Evolutionary conservation across 92 coral and sea anemone species (phyloP).

Genomic region (Palythoa caribaeorum): DNA sequence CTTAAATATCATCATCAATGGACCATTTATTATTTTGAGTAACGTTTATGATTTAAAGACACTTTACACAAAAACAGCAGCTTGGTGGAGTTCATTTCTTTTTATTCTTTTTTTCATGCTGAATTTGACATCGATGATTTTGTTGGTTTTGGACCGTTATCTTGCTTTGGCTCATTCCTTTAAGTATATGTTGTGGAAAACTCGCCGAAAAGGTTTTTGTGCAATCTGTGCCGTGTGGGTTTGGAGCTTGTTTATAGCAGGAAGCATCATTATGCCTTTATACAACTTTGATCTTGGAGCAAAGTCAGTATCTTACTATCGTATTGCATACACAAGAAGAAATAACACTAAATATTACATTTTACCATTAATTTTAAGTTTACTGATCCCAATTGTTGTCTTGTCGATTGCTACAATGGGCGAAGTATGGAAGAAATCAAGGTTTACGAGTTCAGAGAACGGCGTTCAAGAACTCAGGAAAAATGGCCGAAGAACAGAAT

Average conservation of each 20-base stretch:
- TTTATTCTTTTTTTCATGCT: not conserved
- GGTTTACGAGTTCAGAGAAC: not conserved
- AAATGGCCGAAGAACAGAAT: not conserved
- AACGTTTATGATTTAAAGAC: not conserved
- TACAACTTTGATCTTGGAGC: not conserved
- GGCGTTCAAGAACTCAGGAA: not conserved
- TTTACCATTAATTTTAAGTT: not conserved
- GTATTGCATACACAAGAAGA: not conserved
- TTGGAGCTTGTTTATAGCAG: not conserved
- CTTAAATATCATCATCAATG: not conserved
- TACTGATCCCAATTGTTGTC: not conserved
- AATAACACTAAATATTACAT: not conserved
- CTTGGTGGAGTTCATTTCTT: not conserved
- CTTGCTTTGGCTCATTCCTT: not conserved
- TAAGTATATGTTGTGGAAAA: not conserved
- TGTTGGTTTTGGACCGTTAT: not conserved
- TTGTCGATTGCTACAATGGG: not conserved
- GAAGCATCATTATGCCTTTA: not conserved
- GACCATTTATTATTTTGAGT: not conserved
- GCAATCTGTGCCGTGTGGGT: not conserved
- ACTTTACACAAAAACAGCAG: not conserved
- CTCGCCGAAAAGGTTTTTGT: not conserved
- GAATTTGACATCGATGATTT: not conserved
- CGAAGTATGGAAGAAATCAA: slow-evolving; percentile 6
- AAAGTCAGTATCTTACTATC: not conserved